A percentile compares a stretch with the other conserved stretches of the same genome.
Conservation (phyloP, 2,888 invertebrate species). For the Phania funesta region DNA sequence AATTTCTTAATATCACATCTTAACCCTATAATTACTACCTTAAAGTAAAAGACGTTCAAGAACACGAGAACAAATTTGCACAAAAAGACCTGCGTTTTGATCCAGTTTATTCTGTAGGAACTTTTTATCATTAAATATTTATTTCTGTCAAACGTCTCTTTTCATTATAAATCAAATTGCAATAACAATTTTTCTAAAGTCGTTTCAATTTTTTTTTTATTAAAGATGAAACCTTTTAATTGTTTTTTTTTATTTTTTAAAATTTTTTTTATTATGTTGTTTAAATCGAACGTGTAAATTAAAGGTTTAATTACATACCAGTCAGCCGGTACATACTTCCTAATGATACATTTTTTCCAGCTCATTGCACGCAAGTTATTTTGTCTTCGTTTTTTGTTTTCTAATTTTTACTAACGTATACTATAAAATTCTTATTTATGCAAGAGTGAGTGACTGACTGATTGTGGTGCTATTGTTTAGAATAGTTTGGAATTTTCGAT, state of each 20-base stretch:
- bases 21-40: too few species aligned
- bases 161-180: neutral
- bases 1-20: too few species aligned
- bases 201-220: neutral
- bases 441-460: neutral
- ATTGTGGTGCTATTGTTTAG: neutral
- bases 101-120: too few species aligned
- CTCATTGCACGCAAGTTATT: conserved; percentile 34
- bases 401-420: neutral
- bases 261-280: neutral
- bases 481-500: conserved; percentile 4
- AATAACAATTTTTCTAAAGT: too few species aligned
- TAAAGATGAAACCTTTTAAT: conserved; percentile 7
- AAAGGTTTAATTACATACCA: conserved; percentile 1
- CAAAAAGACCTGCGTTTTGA: too few species aligned
- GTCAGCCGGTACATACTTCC: neutral
- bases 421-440: neutral
- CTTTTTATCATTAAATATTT: too few species aligned
- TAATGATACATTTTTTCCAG: conserved; percentile 3
- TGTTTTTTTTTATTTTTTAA: neutral
- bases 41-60: too few species aligned
- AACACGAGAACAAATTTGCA: too few species aligned
- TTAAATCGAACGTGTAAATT: neutral
- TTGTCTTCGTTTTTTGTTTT: neutral
- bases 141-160: neutral